Conservation (phyloP, 2,888 invertebrate genomes). For the Agrotis exclamationis region DNA sequence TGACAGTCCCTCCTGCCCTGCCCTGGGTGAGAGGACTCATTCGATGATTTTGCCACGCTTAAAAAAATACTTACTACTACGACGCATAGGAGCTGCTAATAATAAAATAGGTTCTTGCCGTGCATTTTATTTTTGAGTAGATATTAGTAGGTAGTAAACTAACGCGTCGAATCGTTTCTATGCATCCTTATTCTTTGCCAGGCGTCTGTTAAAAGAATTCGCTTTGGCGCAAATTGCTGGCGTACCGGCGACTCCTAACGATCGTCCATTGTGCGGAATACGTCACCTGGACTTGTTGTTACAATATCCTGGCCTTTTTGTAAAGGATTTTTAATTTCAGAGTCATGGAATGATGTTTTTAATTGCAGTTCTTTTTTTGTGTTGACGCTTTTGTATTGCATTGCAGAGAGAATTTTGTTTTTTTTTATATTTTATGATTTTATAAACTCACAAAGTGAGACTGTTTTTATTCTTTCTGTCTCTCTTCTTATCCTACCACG, state of each 20-base stretch:
- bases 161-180: neutral
- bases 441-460: neutral
- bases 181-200: conserved; percentile 1
- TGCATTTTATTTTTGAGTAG: no score
- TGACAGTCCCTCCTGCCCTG: no score
- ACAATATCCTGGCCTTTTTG: conserved; percentile 38
- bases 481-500: no score
- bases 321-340: conserved; percentile 22
- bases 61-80: no score
- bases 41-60: no score
- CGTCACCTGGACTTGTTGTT: conserved; percentile 50
- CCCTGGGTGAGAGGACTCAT: no score
- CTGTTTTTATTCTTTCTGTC: no score
- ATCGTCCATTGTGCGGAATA: conserved; percentile 68
- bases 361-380: neutral
- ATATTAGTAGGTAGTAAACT: no score
- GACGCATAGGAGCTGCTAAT: no score
- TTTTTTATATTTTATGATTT: neutral
- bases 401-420: no score
- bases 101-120: no score
- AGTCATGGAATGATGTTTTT: conserved; percentile 14
- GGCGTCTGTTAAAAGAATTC: conserved; percentile 68
- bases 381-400: neutral
- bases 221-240: conserved; percentile 73
- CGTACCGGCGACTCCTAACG: conserved; percentile 73